These are phyloP conservation scores for Cyphomyrus discorhynchus DNA, from an alignment of 2,113 vertebrate species.

Conservation along the genomic window DNA sequence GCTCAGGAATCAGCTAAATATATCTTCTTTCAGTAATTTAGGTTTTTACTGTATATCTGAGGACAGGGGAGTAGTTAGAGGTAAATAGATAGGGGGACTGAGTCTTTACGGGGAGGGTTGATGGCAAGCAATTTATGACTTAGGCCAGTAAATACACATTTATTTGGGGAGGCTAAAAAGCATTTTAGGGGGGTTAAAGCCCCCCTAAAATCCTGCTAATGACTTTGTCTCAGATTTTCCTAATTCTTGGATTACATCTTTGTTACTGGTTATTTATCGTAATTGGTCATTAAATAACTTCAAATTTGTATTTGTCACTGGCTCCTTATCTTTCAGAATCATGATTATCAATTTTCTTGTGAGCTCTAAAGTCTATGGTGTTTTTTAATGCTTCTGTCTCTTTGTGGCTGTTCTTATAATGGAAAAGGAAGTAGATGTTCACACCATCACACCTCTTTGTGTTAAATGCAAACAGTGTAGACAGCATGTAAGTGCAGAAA, in stretches of 20 bases:
- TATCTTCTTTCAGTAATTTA: no score
- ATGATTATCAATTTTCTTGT: background rate
- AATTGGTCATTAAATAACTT: background rate
- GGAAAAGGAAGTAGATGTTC: background rate
- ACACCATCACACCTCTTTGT: background rate
- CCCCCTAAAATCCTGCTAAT: no score
- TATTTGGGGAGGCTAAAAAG: no score
- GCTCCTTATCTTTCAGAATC: background rate
- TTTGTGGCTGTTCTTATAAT: background rate
- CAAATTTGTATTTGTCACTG: background rate
- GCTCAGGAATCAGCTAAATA: no score
- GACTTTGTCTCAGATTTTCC: background rate
- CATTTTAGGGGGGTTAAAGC: no score
- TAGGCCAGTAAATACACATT: no score
- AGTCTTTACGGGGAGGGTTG: no score
- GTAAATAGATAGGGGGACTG: no score
- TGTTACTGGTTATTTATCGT: background rate
- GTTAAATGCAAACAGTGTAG: background rate
- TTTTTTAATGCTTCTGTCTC: background rate
- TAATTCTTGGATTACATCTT: background rate
- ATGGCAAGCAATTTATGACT: no score
- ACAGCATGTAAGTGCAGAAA: background rate
- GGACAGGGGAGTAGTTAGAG: no score
- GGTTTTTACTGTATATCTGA: no score
- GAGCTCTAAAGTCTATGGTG: background rate